Base-by-base conservation (phyloP, 1,140 invertebrate genomes). In the Lysiphlebus fabarum region DNA sequence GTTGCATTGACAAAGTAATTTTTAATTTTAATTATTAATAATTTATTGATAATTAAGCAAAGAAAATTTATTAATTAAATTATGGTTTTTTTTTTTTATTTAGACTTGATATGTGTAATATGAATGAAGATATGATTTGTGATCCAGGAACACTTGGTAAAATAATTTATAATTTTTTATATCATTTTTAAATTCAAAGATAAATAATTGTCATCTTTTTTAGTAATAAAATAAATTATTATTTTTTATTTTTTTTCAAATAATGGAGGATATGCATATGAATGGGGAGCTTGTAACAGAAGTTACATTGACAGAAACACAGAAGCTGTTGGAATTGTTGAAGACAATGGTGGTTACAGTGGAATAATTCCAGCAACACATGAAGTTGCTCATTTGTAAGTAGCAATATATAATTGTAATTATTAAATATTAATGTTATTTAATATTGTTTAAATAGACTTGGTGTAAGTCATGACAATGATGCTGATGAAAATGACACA, bases 341-440 rank as follows among this genome's bases (percentile, higher is more conserved):
- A 78, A 45, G 76, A 78, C 54, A 72, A 76, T 53, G 73, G 73
- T 41, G 74, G 72, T 26, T 76, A 67, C 61, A 66, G 66, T 9
- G 74, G 70, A 10, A 70, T 78, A 37, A 63, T 78, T 55, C 67
- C 69, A 10, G 66, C 70, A 9, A 65, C 72, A 60, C 75, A 78
- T 48, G 75, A 75, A 67, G 33, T 77, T 26, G 75, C 70, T 6
- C 75, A 77, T 54, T 62, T 77, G 75, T 76, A 65, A 67, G 70
- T 68, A 7, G 36, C 11, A 36, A 58, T 50, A 41, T 48, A 33
- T 51, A 26, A 53, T 34, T 33, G 10, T 10, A 42, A 53, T 41
- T 44, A 47, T 58, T 48, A 45, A 55, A 42, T 26, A 42, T 26
- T 58, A 14, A 6, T 38, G 33, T 48, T 48, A 33, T n/a, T n/a